A percentile compares a stretch with the other conserved stretches of the same genome.
Evolutionary conservation across 1,140 invertebrate genomes (phyloP).

Genomic region (Tetramorium alpestre): DNA sequence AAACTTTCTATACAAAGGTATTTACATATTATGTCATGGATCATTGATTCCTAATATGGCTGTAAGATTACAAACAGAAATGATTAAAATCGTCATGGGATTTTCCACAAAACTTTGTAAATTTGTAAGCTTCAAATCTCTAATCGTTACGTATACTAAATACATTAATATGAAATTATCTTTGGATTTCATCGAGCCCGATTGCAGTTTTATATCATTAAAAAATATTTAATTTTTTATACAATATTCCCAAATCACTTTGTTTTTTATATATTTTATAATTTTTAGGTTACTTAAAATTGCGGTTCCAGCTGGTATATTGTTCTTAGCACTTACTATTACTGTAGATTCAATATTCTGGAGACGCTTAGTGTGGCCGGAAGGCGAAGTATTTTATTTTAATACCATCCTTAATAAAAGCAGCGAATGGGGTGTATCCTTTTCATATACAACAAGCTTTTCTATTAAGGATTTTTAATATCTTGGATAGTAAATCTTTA

Average conservation of each 20-base stretch:
- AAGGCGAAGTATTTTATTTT: slow-evolving; percentile 98
- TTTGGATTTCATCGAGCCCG: neutral
- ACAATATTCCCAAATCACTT: neutral
- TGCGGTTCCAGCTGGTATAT: slow-evolving; percentile 90
- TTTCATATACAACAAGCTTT: slow-evolving; percentile 80
- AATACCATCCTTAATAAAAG: slow-evolving; percentile 98
- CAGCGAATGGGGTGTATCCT: slow-evolving; percentile 98
- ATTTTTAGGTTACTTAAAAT: slow-evolving; percentile 90
- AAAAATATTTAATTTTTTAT: slow-evolving; percentile 33
- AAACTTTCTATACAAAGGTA: slow-evolving; percentile 86
- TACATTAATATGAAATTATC: slow-evolving; percentile 44
- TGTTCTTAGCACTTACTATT: slow-evolving; percentile 91
- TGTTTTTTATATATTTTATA: slow-evolving; percentile 26
- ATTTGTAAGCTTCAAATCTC: slow-evolving; percentile 66
- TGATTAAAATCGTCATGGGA: slow-evolving; percentile 67
- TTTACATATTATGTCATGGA: slow-evolving; percentile 70
- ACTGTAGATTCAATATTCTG: slow-evolving; percentile 97
- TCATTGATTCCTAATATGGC: slow-evolving; percentile 68
- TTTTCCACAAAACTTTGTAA: slow-evolving; percentile 67
- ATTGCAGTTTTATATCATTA: neutral
- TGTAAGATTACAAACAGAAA: slow-evolving; percentile 72
- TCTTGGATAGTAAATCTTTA: neutral
- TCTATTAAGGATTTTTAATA: slow-evolving; percentile 38
- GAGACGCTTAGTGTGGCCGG: slow-evolving; percentile 96
- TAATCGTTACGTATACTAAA: slow-evolving; percentile 56